A percentile compares a stretch with the other conserved stretches of the same genome.
Conservation (phyloP, 2,888 invertebrate species). For the Cataglyphis rosenhaueri region DNA sequence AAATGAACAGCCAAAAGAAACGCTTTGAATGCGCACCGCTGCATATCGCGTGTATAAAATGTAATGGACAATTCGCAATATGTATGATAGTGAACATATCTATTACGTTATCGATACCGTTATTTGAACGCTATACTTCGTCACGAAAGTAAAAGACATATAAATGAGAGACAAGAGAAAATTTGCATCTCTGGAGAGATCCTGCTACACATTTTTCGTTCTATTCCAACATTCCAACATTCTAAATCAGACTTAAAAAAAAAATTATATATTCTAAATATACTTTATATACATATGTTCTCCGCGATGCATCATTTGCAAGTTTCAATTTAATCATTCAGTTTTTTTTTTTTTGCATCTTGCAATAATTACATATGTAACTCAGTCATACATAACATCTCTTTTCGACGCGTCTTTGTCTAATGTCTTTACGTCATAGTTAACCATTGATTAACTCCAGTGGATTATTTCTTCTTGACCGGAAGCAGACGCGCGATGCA, state of each 20-base stretch:
- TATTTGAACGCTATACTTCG: not conserved
- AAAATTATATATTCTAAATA: not conserved
- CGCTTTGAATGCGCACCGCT: constrained; percentile 10
- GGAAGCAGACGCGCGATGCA: not conserved
- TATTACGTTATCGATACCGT: not conserved
- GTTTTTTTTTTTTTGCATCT: not conserved
- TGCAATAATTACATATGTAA: not conserved
- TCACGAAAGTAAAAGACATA: not conserved
- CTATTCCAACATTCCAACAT: not conserved
- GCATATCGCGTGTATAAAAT: constrained; percentile 16
- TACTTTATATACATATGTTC: not conserved
- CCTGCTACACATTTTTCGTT: not conserved
- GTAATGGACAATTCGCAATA: not conserved
- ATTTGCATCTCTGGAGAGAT: not conserved
- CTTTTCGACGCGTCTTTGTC: not conserved
- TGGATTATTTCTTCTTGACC: not conserved
- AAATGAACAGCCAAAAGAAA: constrained; percentile 16
- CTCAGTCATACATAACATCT: constrained; percentile 3
- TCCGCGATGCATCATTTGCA: not conserved
- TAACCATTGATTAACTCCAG: constrained; percentile 5
- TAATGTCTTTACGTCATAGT: not conserved
- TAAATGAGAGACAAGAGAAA: not conserved
- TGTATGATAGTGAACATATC: not conserved
- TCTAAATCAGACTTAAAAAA: not conserved
- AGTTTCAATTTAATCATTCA: not conserved